phyloP scores from a whole-genome alignment of 2,888 invertebrate species.

The Meliscaeva auricollis region DNA sequence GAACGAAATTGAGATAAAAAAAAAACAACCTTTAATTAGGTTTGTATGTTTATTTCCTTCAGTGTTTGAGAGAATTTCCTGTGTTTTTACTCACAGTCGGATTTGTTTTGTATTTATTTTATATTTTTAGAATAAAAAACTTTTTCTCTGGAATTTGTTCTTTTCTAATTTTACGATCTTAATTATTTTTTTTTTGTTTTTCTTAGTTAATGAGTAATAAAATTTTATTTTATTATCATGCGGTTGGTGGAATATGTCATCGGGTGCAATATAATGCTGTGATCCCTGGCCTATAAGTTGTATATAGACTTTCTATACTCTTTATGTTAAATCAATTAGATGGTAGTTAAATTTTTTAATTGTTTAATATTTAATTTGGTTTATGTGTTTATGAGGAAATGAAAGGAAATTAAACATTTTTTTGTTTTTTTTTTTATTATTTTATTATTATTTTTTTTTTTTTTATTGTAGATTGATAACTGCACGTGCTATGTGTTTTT shows the following conservation, averaged over 20 bases:
- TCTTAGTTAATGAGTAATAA: conserved; percentile 53
- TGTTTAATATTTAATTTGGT: conserved; percentile 70
- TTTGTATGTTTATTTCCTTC: conserved; percentile 51
- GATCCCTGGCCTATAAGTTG: not conserved
- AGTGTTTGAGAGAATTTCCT: conserved; percentile 8
- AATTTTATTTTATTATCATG: conserved; percentile 51
- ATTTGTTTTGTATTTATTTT: conserved; percentile 29
- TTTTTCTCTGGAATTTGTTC: conserved; percentile 17
- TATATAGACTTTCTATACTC: not conserved
- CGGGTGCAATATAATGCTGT: conserved; percentile 13
- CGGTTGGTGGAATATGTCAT: conserved; percentile 33
- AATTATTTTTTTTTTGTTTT: conserved; percentile 52
- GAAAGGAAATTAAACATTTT: not conserved
- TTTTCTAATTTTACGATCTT: conserved; percentile 59
- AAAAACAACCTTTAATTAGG: conserved; percentile 59
- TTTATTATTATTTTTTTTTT: conserved; percentile 26
- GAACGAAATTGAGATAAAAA: not conserved
- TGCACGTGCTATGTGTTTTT: conserved; percentile 49
- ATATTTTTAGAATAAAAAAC: conserved; percentile 11
- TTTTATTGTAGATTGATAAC: conserved; percentile 40
- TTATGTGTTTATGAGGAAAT: conserved; percentile 51
- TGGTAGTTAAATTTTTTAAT: conserved; percentile 66
- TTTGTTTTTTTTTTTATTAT: conserved; percentile 28
- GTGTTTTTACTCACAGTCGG: not conserved
- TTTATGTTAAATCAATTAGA: conserved; percentile 72